Evolutionary conservation across 2,113 vertebrate genomes (phyloP).

Genomic region (Tychaedon coryphoeus): DNA sequence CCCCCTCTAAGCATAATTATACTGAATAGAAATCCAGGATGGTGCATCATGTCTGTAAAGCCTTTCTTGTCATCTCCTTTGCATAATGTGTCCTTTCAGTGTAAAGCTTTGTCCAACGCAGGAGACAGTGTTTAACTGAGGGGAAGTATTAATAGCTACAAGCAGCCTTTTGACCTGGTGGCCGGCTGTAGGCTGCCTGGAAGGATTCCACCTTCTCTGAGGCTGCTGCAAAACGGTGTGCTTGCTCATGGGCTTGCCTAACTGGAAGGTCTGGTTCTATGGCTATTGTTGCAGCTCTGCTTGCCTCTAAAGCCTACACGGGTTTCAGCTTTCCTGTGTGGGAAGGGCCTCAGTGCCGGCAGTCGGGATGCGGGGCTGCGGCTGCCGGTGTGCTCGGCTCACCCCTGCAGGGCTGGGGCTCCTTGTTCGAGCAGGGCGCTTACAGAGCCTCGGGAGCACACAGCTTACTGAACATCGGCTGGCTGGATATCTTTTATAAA

Average conservation of each 20-base stretch:
- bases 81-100: conserved; percentile 39
- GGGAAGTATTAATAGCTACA: conserved; percentile 6
- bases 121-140: background rate
- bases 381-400: background rate
- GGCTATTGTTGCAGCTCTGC: background rate
- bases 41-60: background rate
- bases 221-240: background rate
- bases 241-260: background rate
- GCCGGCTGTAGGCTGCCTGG: conserved; percentile 5
- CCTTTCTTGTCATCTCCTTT: conserved; percentile 17
- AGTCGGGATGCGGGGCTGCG: rapidly evolving
- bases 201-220: conserved; percentile 20
- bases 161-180: conserved; percentile 47
- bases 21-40: background rate
- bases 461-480: background rate
- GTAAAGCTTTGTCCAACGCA: background rate
- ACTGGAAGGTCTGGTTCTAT: background rate
- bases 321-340: background rate
- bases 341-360: background rate
- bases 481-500: background rate
- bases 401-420: background rate
- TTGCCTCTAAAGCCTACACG: background rate
- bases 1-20: background rate
- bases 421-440: rapidly evolving
- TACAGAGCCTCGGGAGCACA: rapidly evolving